Conservation (phyloP, 2,797 vertebrate species). For the Neosilurus hyrtlii region DNA sequence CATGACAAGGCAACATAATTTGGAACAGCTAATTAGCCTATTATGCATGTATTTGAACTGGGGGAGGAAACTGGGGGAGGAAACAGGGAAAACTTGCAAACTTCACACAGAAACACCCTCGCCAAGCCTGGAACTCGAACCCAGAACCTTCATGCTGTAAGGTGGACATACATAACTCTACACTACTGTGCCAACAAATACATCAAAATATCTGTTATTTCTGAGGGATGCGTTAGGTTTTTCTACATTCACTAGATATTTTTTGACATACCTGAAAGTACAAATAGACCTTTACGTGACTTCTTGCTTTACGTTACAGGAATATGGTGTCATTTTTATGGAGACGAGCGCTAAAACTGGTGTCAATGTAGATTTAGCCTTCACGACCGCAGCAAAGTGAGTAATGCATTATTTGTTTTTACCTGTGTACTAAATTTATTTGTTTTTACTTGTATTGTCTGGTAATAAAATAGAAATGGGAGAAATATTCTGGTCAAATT, state of each 20-base stretch:
- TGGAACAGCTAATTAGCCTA: no score
- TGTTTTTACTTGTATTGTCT: not conserved
- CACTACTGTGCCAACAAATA: not conserved
- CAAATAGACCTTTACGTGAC: not conserved
- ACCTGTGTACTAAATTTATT: not conserved
- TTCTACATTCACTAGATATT: not conserved
- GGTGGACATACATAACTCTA: no score
- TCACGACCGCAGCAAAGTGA: slow-evolving; percentile 92
- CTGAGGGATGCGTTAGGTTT: not conserved
- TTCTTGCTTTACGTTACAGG: slow-evolving; percentile 66
- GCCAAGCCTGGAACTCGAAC: no score
- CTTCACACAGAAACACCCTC: no score
- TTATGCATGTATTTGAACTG: no score
- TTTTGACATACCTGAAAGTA: not conserved
- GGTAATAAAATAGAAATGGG: not conserved
- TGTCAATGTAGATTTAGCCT: slow-evolving; percentile 94
- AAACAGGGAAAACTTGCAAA: no score
- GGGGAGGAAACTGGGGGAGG: no score
- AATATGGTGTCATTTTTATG: slow-evolving; percentile 96
- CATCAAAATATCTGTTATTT: not conserved
- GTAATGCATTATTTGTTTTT: slow-evolving; percentile 52
- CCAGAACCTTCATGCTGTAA: no score
- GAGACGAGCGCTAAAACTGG: slow-evolving; percentile 97
- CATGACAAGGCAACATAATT: no score
- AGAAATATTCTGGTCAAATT: not conserved